Evolutionary conservation across 2,113 vertebrate genomes (phyloP), one percentile per base, ranked within the genome.

Genomic region (Ceratotherium simum): DNA sequence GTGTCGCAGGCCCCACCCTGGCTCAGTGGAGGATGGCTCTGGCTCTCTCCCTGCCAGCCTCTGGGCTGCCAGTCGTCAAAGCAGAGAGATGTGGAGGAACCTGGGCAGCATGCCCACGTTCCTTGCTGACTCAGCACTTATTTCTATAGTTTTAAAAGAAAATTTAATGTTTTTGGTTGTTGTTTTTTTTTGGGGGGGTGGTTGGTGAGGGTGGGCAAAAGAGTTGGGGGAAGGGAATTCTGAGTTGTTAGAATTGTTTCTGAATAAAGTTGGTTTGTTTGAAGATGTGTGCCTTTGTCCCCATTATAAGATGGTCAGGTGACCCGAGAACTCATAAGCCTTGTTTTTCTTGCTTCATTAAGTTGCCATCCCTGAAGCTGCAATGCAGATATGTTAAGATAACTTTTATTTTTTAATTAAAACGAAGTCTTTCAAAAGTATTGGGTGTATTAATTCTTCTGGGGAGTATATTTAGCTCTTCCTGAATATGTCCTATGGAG

Each of bases 401-500:
- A 98, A 98, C 98, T 75, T 99, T 98, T 99, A 99, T 99, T 99
- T 99, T 99, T 99, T 99, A 99, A 99, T 98, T 98, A 99, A 99
- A 99, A 97, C 97, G 95, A 99, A 99, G 98, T 98, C 95, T 98
- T 98, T 98, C 87, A 97, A 98, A 98, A 97, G 1, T 72, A 3
- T 18, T 64, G 42, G 72, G 84, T 93, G 90, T 88, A 93, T 36
- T 82, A 65, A 96, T 89, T 98, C 73, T 97, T 98, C 85, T n/a
- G 20, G 58, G 46, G 58, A 36, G 27, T 20, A 4, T 65, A n/a
- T 70, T 27, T 76, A 88, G 33, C 36, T 23, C 10, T 78, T 82
- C 23, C 65, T n/a, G 72, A 84, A 33, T 46, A 25, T 31, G 10
- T 58, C 51, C 62, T 69, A 0, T 54, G 76, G 78, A 56, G 48